These are phyloP conservation scores for Trochalopteron elliotii DNA, from an alignment of 2,113 vertebrate genomes.

Conservation along the genomic window DNA sequence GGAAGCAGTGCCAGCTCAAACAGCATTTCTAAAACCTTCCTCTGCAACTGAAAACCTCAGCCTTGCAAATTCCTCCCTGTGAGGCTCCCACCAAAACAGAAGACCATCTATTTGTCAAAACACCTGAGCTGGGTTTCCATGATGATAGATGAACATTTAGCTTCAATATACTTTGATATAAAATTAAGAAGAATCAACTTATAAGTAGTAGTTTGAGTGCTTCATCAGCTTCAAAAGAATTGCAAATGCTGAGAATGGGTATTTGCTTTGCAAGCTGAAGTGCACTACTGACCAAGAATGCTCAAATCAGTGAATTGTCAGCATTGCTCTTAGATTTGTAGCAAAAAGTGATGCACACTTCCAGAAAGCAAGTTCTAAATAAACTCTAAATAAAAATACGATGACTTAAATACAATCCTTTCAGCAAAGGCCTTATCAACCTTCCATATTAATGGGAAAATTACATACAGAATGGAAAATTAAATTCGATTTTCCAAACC, in stretches of 20 bases:
- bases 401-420: background rate
- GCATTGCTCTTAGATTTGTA: background rate
- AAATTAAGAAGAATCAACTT: background rate
- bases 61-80: background rate
- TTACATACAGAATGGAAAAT: background rate
- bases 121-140: background rate
- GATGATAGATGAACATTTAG: background rate
- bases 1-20: background rate
- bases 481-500: background rate
- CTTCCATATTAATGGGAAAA: background rate
- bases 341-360: background rate
- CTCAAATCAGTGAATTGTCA: background rate
- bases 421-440: background rate
- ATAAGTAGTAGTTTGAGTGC: background rate
- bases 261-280: background rate
- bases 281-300: background rate
- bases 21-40: background rate
- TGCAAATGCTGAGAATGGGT: background rate
- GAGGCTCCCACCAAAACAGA: background rate
- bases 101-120: background rate
- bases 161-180: background rate
- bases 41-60: background rate
- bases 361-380: background rate
- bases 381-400: background rate
- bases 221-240: background rate